A percentile compares a stretch with the other conserved stretches of the same genome.
phyloP scores from a whole-genome alignment of 2,113 vertebrate species.

The Megatriorchis doriae region DNA sequence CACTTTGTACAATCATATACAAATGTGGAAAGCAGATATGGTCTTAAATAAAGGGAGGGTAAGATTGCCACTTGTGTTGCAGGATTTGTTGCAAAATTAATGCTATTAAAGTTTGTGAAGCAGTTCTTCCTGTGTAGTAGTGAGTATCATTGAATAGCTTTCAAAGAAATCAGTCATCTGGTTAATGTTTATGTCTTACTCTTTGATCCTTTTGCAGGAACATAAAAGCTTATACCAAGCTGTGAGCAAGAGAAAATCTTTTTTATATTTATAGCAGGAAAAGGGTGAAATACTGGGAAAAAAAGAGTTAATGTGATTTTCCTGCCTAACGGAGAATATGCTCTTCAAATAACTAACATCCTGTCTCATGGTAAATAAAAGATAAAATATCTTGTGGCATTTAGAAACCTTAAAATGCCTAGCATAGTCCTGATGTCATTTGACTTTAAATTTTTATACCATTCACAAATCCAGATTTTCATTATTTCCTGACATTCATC shows the following conservation, averaged over 20 bases:
- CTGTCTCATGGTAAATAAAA: slow-evolving; percentile 1
- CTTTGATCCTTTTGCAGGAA: background rate
- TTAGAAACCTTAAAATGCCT: slow-evolving; percentile 25
- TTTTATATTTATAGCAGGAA: background rate
- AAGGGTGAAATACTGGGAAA: background rate
- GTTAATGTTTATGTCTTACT: background rate
- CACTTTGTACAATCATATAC: background rate
- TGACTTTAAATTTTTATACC: slow-evolving; percentile 26
- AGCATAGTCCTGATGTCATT: background rate
- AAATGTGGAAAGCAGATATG: background rate
- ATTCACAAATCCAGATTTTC: background rate
- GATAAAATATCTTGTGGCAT: slow-evolving; percentile 2
- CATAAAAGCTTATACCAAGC: background rate
- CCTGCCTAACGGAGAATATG: background rate
- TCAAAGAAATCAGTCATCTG: background rate
- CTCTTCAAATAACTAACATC: slow-evolving; percentile 22
- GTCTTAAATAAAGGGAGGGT: background rate
- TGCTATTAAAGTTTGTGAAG: background rate
- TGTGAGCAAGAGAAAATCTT: background rate
- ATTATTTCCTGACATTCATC: background rate
- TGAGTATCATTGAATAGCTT: background rate
- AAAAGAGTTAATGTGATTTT: slow-evolving; percentile 8
- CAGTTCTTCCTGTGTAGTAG: background rate
- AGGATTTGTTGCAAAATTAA: background rate
- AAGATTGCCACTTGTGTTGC: background rate